Evolutionary conservation across 1,140 invertebrate genomes (phyloP).

Genomic region (Euwallacea fornicatus): DNA sequence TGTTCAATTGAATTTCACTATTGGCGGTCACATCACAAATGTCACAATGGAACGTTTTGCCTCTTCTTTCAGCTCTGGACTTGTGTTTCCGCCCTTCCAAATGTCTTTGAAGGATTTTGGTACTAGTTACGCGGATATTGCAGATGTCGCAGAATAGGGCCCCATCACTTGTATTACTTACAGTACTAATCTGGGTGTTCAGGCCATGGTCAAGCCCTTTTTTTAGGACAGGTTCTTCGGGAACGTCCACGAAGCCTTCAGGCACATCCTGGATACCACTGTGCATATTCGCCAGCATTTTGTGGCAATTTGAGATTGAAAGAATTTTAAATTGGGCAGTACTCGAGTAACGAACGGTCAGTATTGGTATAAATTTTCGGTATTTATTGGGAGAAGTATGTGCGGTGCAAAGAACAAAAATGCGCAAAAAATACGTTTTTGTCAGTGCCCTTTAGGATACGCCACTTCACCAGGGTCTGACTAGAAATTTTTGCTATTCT

Average conservation of each 20-base stretch:
- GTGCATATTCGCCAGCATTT: constrained; percentile 4
- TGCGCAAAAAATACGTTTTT: too few species aligned
- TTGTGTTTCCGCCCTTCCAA: constrained; percentile 50
- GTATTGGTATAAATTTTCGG: too few species aligned
- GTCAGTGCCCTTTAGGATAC: too few species aligned
- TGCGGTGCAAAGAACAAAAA: too few species aligned
- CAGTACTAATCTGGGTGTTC: constrained; percentile 16
- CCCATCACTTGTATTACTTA: constrained; percentile 16
- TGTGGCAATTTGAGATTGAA: too few species aligned
- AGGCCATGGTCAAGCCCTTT: not conserved
- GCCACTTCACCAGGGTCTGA: too few species aligned
- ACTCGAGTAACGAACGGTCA: too few species aligned
- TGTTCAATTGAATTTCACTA: constrained; percentile 51
- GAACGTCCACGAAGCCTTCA: constrained; percentile 2
- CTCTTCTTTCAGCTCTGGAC: constrained; percentile 47
- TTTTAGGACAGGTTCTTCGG: constrained; percentile 8
- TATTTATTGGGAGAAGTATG: too few species aligned
- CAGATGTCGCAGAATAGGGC: constrained; percentile 48
- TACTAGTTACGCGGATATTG: constrained; percentile 49
- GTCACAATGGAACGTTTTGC: constrained; percentile 50
- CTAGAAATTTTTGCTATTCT: too few species aligned
- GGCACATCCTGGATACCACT: constrained; percentile 40
- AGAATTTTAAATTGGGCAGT: too few species aligned
- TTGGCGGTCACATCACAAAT: constrained; percentile 50
- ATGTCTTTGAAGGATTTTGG: constrained; percentile 49